Evolutionary conservation across 2,113 vertebrate species (phyloP), one percentile per base, ranked within the genome.

Genomic region (Eurystomus gularis): DNA sequence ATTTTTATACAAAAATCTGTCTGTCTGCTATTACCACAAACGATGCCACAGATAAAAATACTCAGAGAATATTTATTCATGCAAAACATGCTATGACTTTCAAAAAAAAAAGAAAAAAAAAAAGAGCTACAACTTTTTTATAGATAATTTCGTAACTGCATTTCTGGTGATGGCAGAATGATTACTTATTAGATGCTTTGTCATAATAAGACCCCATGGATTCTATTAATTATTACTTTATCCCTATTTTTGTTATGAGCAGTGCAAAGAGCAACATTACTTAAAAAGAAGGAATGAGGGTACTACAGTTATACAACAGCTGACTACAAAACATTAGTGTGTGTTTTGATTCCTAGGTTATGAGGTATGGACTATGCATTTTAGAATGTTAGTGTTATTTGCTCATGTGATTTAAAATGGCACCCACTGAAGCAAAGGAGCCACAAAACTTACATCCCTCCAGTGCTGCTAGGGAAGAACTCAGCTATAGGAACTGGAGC

Each of bases 1-100:
- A 0, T 81, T 87, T 91, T 86, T 86, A 49, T 55, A 77, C n/a
- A 84, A 69, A 94, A 94, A 58, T 70, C 90, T 80, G 48, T 68
- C 82, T 94, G 58, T 81, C 83, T 96, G 71, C 72, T 97, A 18
- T 91, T 70, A 73, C 77, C 90, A 86, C 95, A 95, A 93, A 92
- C 78, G 94, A 85, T 69, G 72, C 40, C 9, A 18, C 72, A 55
- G 70, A 76, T 61, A 77, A 88, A 94, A 97, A 35, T 87, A 89
- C 72, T 92, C 72, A 79, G 64, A 54, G 48, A 95, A 94, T 88
- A 87, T 58, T 86, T 82, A 82, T n/a, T 76, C 14, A 39, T 75
- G 57, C 35, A 83, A 94, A 96, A 93, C 2, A 17, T 25, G 46
- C 40, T 72, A 64, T 26, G 62, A 7, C 62, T 82, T 24, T 70